Percentiles rank a stretch among this genome's conserved stretches.
These are phyloP conservation scores for Acanthiza pusilla DNA, from an alignment of 2,797 vertebrate species.

Conservation along the genomic window DNA sequence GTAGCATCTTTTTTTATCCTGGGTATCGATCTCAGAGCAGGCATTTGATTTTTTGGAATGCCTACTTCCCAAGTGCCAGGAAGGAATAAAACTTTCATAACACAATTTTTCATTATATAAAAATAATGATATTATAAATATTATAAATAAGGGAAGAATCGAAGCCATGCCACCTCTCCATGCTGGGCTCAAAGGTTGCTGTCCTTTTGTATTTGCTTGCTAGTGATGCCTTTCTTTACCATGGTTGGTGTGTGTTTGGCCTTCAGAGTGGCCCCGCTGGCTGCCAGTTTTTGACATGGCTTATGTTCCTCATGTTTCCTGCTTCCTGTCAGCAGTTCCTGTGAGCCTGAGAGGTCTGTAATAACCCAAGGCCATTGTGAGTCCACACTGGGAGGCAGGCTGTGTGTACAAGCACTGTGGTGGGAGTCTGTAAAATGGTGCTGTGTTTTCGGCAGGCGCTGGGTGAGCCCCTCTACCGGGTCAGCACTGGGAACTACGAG, in stretches of 20 bases:
- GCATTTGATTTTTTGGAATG: not conserved
- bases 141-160: not conserved
- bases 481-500: slow-evolving; percentile 97
- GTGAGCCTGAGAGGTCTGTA: not conserved
- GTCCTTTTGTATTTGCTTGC: not conserved
- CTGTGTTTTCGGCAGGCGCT: slow-evolving; percentile 79
- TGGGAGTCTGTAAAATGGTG: not conserved
- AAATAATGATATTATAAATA: not conserved
- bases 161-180: not conserved
- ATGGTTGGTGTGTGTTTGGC: not conserved
- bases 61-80: not conserved
- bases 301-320: not conserved
- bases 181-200: not conserved
- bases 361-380: not conserved
- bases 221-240: not conserved
- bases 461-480: slow-evolving; percentile 92
- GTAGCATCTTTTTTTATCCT: not conserved
- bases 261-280: not conserved
- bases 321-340: not conserved
- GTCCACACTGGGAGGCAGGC: not conserved
- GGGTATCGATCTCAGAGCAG: not conserved
- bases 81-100: not conserved
- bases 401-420: not conserved
- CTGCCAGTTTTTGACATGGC: not conserved
- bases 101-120: not conserved